Conservation (phyloP, 2,797 vertebrate genomes). For the Pangasius sanitwongsei region DNA sequence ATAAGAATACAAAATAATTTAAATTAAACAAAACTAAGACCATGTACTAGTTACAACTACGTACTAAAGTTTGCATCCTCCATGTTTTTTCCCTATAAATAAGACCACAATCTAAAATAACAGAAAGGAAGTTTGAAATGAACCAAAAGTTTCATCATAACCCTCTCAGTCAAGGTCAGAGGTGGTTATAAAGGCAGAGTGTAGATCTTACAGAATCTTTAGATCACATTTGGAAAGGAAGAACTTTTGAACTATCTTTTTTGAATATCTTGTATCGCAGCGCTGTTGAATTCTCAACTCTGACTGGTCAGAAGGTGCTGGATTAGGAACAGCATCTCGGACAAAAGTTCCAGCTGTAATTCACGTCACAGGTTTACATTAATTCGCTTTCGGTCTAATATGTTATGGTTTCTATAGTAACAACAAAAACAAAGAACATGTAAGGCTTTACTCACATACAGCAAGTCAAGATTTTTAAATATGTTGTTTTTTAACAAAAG, state of each 20-base stretch:
- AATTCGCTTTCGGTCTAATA: neutral
- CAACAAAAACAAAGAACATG: neutral
- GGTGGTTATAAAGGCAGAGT: neutral
- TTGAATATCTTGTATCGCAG: neutral
- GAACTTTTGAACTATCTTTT: neutral
- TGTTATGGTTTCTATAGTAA: neutral
- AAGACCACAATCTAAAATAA: neutral
- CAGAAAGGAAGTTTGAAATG: neutral
- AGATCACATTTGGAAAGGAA: neutral
- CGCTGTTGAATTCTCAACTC: too few species aligned
- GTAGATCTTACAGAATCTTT: neutral
- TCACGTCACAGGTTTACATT: neutral
- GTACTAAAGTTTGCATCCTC: neutral
- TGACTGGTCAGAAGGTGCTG: neutral
- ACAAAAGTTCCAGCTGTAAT: neutral
- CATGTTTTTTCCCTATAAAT: neutral
- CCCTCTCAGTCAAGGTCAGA: neutral
- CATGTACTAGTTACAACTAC: neutral
- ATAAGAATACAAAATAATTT: neutral
- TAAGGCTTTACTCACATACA: neutral
- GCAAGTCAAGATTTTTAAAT: neutral
- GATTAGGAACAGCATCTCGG: neutral
- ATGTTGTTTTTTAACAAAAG: neutral
- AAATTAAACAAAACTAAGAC: neutral
- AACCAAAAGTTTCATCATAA: neutral